These are phyloP conservation scores for Eulemur rufifrons DNA, from an alignment of 2,113 vertebrate genomes.

Conservation along the genomic window DNA sequence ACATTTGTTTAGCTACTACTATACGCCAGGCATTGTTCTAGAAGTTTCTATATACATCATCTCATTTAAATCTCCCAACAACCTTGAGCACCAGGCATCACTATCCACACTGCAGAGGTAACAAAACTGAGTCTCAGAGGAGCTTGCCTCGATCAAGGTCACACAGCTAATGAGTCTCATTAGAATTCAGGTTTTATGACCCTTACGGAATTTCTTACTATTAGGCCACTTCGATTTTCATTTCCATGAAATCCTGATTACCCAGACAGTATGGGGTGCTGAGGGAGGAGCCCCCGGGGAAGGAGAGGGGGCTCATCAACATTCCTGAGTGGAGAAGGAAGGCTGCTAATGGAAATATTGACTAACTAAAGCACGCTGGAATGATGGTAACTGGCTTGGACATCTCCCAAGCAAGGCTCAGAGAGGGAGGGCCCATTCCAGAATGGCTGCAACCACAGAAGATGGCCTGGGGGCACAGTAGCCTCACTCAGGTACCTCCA, in stretches of 20 bases:
- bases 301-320: not conserved
- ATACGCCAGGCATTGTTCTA: not conserved
- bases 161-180: not conserved
- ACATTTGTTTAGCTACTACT: not conserved
- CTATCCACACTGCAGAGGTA: not conserved
- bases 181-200: constrained; percentile 13
- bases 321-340: not conserved
- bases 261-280: not conserved
- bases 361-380: not conserved
- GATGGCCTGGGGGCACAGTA: fast-evolving
- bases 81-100: not conserved
- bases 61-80: not conserved
- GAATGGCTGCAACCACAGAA: not conserved
- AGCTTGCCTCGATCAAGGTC: not conserved
- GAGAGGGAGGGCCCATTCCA: not conserved
- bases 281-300: not conserved
- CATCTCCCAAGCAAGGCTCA: not conserved
- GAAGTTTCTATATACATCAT: not conserved
- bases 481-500: not conserved
- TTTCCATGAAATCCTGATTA: constrained; percentile 20
- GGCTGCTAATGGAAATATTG: constrained; percentile 29
- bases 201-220: not conserved
- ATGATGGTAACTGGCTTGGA: not conserved
- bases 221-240: not conserved
- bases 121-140: not conserved